Base-by-base conservation (phyloP, 1,140 invertebrate genomes). In the Drosophila tsacasi region DNA sequence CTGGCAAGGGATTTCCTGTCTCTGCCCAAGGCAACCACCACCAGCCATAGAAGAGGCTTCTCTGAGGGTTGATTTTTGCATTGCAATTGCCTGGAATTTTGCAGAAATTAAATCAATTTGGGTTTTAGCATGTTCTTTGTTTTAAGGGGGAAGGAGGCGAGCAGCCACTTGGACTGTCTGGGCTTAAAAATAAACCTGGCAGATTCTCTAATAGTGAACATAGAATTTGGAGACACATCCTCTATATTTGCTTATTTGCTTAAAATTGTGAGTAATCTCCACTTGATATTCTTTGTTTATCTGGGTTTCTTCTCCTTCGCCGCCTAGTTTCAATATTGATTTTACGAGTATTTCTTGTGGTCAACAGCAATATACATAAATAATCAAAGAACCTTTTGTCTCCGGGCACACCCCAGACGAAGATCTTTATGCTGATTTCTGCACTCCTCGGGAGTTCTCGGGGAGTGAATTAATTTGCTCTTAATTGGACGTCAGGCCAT, bases 101-200 rank as follows among this genome's bases (percentile, higher is more conserved):
- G 35, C 35, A 37, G 8, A 72, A 79, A 79, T 79, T 79, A 73
- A 79, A 79, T 73, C 59, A 79, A 79, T 79, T 79, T 72, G 27
- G 37, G 10, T 60, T 79, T 79, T 57, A 79, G 40, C 76, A 79
- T 79, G 76, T 65, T 32, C 39, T 19, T 39, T 47, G 44, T 30
- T 17, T 46, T 25, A 5, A 9, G 17, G 13, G 46, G 37, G 50
- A 35, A 21, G 6, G 15, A 55, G 32, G 12, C 5, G 3, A 2
- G n/a, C 15, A 49, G n/a, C 59, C 42, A 46, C 39, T 65, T 27
- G 30, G 65, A 49, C 65, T 30, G 58, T 23, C 58, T 39, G 63
- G 55, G 27, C 32, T 62, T n/a, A 21, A 27, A 32, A 25, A 39
- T 64, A 15, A 19, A 19, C 5, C n/a, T 46, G 17, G 19, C 10